Conservation (phyloP, 2,888 invertebrate genomes). For the Mechanitis messenoides region DNA sequence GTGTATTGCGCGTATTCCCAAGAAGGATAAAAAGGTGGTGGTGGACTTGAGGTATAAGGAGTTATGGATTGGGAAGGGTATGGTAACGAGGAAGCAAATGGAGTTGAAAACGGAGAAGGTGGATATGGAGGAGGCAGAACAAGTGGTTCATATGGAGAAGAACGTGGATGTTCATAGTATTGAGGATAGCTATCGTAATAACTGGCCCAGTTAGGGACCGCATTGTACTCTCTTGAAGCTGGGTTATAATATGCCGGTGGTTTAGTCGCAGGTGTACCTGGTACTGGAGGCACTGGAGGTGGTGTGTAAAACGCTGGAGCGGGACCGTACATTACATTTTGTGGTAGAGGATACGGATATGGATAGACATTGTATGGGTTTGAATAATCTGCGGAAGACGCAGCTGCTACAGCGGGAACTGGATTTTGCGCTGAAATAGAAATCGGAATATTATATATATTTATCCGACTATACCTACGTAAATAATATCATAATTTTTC, state of each 20-base stretch:
- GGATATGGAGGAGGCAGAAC: constrained; percentile 19
- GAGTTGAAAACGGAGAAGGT: constrained; percentile 28
- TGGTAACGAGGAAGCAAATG: constrained; percentile 24
- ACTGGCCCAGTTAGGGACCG: constrained; percentile 14
- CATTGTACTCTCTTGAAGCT: constrained; percentile 4
- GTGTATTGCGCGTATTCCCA: neutral
- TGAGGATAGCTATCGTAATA: constrained; percentile 16
- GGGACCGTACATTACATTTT: constrained; percentile 48
- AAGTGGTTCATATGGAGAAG: neutral
- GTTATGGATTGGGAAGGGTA: constrained; percentile 7
- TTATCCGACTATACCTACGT: no score
- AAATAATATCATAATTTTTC: no score
- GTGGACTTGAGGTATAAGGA: constrained; percentile 13
- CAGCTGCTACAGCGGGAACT: neutral
- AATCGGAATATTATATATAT: no score
- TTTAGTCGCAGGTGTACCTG: constrained; percentile 23
- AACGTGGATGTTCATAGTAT: constrained; percentile 3
- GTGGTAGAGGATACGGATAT: constrained; percentile 28
- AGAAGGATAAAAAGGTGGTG: constrained; percentile 21
- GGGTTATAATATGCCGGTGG: constrained; percentile 18
- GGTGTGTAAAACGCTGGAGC: constrained; percentile 31
- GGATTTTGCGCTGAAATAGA: neutral
- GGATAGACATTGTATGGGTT: constrained; percentile 35
- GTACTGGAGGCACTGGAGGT: constrained; percentile 26
- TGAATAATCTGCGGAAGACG: constrained; percentile 8